These are phyloP conservation scores for Caenorhabditis angaria DNA, from an alignment of 2,888 invertebrate species.

Conservation along the genomic window DNA sequence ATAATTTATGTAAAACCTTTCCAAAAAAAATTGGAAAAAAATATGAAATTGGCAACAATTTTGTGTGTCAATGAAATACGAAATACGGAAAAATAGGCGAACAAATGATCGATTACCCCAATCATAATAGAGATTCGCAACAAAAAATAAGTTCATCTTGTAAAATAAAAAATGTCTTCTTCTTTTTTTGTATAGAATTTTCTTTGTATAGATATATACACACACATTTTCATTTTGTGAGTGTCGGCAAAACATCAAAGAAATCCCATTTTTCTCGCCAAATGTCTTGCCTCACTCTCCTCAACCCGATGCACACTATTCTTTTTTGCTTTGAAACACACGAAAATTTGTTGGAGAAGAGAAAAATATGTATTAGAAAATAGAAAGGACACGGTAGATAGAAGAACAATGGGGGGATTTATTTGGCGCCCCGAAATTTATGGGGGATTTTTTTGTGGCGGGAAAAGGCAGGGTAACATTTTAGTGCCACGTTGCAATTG, in stretches of 20 bases:
- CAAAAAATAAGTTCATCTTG: not conserved
- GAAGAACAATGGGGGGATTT: too few species aligned
- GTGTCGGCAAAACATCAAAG: slow-evolving; percentile 34
- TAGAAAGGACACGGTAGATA: slow-evolving; percentile 1
- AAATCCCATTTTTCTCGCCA: slow-evolving; percentile 41
- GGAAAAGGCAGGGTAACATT: too few species aligned
- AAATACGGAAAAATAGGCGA: not conserved
- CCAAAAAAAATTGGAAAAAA: not conserved
- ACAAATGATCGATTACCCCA: not conserved
- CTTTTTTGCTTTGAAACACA: slow-evolving; percentile 23
- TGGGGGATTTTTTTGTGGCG: too few species aligned
- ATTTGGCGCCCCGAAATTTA: too few species aligned
- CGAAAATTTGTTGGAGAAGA: slow-evolving; percentile 13
- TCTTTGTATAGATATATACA: too few species aligned
- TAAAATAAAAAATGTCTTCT: not conserved
- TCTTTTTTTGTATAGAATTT: too few species aligned
- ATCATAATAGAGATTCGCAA: not conserved
- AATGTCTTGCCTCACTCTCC: slow-evolving; percentile 20
- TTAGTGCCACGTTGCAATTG: too few species aligned
- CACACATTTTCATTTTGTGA: too few species aligned
- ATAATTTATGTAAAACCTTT: too few species aligned
- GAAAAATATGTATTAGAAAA: slow-evolving; percentile 26
- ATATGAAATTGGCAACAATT: not conserved
- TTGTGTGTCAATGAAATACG: not conserved
- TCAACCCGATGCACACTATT: slow-evolving; percentile 15